phyloP scores from a whole-genome alignment of 1,140 invertebrate species.

The Meloidogyne hapla region DNA sequence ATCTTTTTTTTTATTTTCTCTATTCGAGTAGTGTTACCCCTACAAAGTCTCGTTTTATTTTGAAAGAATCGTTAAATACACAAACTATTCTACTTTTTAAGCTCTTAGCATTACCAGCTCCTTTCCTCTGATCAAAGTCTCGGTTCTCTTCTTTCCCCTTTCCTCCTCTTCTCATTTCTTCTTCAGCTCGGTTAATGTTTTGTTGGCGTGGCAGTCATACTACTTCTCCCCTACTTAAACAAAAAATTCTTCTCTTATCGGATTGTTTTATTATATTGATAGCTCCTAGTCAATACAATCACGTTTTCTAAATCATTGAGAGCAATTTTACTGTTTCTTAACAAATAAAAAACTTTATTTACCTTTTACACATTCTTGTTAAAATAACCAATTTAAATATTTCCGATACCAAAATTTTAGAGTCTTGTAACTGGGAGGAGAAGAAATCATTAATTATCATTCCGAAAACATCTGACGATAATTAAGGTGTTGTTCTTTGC shows the following conservation, averaged over 20 bases:
- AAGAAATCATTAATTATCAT: no score
- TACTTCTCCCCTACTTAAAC: background rate
- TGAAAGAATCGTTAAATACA: background rate
- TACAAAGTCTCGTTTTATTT: background rate
- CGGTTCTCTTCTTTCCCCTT: background rate
- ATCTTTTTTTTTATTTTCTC: no score
- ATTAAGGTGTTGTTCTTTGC: no score
- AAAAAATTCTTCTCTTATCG: background rate
- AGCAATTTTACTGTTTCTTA: no score
- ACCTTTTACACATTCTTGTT: no score
- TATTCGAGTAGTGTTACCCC: background rate
- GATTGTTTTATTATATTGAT: conserved; percentile 5
- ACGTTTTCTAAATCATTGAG: background rate
- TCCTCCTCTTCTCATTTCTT: background rate
- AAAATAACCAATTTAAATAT: no score
- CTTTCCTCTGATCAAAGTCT: background rate
- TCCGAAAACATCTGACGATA: no score
- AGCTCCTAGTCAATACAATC: background rate
- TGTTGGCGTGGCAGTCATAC: background rate
- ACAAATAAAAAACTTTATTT: no score
- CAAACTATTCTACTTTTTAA: background rate
- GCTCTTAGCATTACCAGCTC: background rate
- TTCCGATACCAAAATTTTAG: no score
- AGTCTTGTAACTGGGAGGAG: no score
- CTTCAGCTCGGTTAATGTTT: background rate